Base-by-base conservation (phyloP, 2,113 vertebrate species). In the Paedocypris sp. region DNA sequence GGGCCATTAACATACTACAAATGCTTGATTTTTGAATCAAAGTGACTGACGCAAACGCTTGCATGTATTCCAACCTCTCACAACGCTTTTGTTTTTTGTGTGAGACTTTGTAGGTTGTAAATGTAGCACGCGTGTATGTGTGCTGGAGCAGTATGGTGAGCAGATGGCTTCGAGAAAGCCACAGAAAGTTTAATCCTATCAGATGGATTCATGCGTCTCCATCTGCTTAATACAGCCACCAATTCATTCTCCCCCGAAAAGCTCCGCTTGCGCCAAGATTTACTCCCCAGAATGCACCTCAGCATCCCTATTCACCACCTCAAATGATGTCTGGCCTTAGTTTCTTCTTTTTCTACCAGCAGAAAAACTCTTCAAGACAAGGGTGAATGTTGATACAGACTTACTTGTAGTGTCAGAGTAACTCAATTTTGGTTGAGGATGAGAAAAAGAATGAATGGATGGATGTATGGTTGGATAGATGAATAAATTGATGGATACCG, bases 171-270 rank as follows among this genome's bases (percentile, higher is more conserved):
- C 67, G 81, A 83, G 84, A 85, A 83, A 80, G 78, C 79, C 78
- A 83, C 81, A 85, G 64, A 86, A 88, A 85, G 85, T 85, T 88
- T 91, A 90, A 92, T 91, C 88, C 87, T 90, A 87, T 92, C 87
- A 90, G 83, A 85, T 83, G 79, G 84, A 89, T 87, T 86, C 85
- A 80, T 88, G 81, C 83, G 81, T 80, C 82, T 76, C 87, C 89
- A 92, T 90, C 88, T 90, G 89, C 87, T 85, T 89, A 88, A 91
- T 87, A 85, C 81, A 73, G 22, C 36, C 80, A 83, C 82, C 81
- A 80, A 86, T 84, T 88, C 86, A 83, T 81, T 60, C 78, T 79
- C 79, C 85, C 87, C 86, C 85, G 87, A 86, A 71, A 85, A 86
- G 84, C 80, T 80, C 63, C 62, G 65, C 75, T 72, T 79, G 75